These are phyloP conservation scores for Hyperoplus lanceolatus DNA, from an alignment of 2,797 vertebrate genomes.

Conservation along the genomic window DNA sequence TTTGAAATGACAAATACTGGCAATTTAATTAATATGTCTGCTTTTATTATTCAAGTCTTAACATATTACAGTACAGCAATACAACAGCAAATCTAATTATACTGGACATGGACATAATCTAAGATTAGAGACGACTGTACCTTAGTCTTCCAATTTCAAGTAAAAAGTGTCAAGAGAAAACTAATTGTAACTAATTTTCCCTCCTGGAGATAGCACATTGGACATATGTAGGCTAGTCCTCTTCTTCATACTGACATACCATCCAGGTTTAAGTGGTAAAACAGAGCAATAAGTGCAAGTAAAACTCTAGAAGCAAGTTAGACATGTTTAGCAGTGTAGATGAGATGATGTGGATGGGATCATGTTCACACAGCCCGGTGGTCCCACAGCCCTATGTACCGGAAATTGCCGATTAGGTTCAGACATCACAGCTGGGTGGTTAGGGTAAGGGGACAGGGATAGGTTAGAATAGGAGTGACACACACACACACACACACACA, in stretches of 20 bases:
- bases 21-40: background rate
- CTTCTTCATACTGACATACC: background rate
- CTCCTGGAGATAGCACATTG: background rate
- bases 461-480: too few species aligned
- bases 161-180: background rate
- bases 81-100: background rate
- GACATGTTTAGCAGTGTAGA: background rate
- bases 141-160: background rate
- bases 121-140: background rate
- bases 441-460: too few species aligned
- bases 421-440: too few species aligned
- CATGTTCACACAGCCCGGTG: too few species aligned
- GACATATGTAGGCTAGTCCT: background rate
- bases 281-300: background rate
- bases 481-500: too few species aligned
- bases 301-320: background rate
- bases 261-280: background rate
- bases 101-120: background rate
- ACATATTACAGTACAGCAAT: too few species aligned
- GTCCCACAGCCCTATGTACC: too few species aligned
- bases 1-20: conserved; percentile 2
- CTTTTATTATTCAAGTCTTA: background rate
- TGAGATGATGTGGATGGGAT: background rate
- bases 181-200: background rate
- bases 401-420: too few species aligned